Conservation (phyloP, 2,888 invertebrate species). For the Ecliptopera silaceata region DNA sequence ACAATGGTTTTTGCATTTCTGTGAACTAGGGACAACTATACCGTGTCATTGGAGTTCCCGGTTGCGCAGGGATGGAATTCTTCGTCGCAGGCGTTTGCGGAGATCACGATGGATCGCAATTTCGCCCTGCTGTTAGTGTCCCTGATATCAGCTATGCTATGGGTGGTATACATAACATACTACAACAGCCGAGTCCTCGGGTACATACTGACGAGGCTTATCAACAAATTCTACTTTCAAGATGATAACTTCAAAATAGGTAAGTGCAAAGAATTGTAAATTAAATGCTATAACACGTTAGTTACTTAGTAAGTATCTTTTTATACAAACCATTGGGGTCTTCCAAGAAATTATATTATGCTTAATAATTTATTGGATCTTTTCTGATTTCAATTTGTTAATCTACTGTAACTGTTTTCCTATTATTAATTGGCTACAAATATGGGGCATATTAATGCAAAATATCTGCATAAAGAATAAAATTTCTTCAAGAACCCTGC, state of each 20-base stretch:
- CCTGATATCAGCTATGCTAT: constrained; percentile 91
- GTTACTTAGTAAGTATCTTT: too few species aligned
- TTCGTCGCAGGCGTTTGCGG: constrained; percentile 82
- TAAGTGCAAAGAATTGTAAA: constrained; percentile 59
- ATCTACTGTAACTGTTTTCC: too few species aligned
- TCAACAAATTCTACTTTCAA: constrained; percentile 93
- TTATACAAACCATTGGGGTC: too few species aligned
- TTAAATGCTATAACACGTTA: too few species aligned
- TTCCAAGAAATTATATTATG: too few species aligned
- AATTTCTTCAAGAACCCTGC: too few species aligned
- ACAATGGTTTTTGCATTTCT: constrained; percentile 39
- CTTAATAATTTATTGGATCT: too few species aligned
- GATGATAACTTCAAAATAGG: constrained; percentile 95
- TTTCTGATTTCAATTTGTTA: too few species aligned
- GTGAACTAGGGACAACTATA: constrained; percentile 65
- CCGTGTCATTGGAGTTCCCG: constrained; percentile 57
- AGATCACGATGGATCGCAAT: constrained; percentile 90
- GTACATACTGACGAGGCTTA: constrained; percentile 92
- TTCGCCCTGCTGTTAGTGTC: constrained; percentile 90
- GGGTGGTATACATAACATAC: constrained; percentile 97
- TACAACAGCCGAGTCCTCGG: constrained; percentile 97
- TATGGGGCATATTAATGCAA: too few species aligned
- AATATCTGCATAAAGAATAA: too few species aligned
- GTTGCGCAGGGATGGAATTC: constrained; percentile 83
- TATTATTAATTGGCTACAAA: too few species aligned